Conservation (phyloP, 2,797 vertebrate genomes). For the Ibycter americanus region DNA sequence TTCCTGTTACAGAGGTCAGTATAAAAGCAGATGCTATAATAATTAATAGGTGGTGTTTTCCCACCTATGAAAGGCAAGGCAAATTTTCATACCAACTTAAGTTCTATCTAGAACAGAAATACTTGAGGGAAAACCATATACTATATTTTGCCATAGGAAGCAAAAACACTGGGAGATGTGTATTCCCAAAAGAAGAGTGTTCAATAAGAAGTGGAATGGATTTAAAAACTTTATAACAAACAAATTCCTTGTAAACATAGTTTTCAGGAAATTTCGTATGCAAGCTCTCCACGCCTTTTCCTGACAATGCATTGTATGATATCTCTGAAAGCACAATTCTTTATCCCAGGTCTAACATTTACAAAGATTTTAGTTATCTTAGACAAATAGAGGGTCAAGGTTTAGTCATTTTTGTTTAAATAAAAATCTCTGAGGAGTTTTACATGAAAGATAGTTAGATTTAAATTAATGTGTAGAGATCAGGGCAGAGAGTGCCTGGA, state of each 20-base stretch:
- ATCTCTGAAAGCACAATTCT: background rate
- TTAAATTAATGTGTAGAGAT: background rate
- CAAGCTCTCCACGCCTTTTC: conserved; percentile 72
- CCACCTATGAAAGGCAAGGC: background rate
- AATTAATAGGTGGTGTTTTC: background rate
- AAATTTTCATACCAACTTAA: background rate
- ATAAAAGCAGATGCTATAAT: conserved; percentile 16
- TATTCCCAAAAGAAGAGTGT: background rate
- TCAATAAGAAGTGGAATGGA: background rate
- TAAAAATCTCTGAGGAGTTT: background rate
- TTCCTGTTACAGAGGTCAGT: conserved; percentile 32
- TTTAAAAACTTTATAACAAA: conserved; percentile 33
- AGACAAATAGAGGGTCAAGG: background rate
- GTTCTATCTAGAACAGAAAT: background rate
- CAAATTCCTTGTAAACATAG: conserved; percentile 68
- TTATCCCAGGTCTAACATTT: background rate
- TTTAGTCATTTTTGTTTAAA: background rate
- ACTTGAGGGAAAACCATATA: background rate
- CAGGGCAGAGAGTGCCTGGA: background rate
- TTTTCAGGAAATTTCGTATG: conserved; percentile 68
- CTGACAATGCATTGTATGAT: conserved; percentile 61
- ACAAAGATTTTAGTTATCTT: conserved; percentile 12
- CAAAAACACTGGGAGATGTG: background rate
- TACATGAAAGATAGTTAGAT: background rate
- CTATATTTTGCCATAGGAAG: background rate